Evolutionary conservation across 2,113 vertebrate species (phyloP), one percentile per base, ranked within the genome.

Genomic region (Agapornis roseicollis): DNA sequence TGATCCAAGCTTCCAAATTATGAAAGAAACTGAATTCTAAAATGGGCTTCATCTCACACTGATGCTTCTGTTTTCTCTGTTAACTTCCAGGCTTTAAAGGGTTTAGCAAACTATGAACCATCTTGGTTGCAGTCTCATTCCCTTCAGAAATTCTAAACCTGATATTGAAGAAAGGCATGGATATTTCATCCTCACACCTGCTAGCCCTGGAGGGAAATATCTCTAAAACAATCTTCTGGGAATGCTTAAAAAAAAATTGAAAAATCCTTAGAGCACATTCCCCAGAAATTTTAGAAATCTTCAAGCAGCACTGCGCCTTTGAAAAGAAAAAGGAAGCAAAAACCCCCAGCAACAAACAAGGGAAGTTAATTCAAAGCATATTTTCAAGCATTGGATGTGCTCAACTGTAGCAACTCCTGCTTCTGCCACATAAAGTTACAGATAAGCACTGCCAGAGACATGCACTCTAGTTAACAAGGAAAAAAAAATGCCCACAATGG

Each of bases 121-220:
- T 95, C 86, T n/a, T 92, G 52, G 60, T 91, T 92, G 81, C 41
- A 71, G 81, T 35, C 73, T 87, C 76, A 55, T 65, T 95, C 92
- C 81, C 92, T 85, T 64, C 85, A 93, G 88, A 96, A 93, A 94
- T 90, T 87, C 85, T 93, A 96, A 94, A 97, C 95, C 90, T 81
- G 91, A 89, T 95, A 94, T 85, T 94, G 78, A 88, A 97, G 96
- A 95, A 95, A 94, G 88, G 85, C 92, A 92, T 93, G 90, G 91
- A 82, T 93, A 95, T 93, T 93, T 95, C 87, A 91, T 92, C 92
- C 94, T 96, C 80, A 94, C 94, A 96, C 96, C 96, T 96, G 96
- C 95, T 93, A 95, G 96, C 86, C 95, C 96, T 96, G 88, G 60
- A 94, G 96, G 94, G 92, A 96, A 96, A 96, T 96, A 95, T 89